These are phyloP conservation scores for Octonoba sinensis DNA, from an alignment of 2,888 invertebrate genomes.

Conservation along the genomic window DNA sequence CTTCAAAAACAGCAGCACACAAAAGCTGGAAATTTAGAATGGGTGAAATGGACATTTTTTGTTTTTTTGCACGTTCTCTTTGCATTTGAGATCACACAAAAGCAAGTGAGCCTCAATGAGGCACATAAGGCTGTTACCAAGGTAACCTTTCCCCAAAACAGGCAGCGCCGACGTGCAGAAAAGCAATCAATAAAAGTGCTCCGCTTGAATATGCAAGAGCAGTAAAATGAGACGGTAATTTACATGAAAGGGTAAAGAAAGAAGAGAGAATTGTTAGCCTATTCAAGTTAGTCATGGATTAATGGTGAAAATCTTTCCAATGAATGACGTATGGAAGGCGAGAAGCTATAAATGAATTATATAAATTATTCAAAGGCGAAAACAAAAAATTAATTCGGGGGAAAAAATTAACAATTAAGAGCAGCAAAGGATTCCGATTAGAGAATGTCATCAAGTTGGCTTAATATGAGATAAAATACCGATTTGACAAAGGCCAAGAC, in stretches of 20 bases:
- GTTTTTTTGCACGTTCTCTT: constrained; percentile 1
- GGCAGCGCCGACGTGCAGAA: constrained; percentile 43
- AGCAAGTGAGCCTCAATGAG: constrained; percentile 3
- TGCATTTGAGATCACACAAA: constrained; percentile 1
- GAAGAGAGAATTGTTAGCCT: constrained; percentile 41
- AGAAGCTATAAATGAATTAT: constrained; percentile 21
- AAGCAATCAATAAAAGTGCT: constrained; percentile 63
- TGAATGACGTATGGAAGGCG: constrained; percentile 32
- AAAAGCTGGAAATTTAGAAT: constrained; percentile 7
- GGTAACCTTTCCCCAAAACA: constrained; percentile 56
- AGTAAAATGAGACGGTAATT: constrained; percentile 63
- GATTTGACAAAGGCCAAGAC: no score
- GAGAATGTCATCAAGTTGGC: no score
- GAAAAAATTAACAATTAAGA: no score
- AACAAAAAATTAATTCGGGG: no score
- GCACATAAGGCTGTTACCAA: constrained; percentile 42
- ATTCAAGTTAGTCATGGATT: constrained; percentile 38
- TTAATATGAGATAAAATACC: no score
- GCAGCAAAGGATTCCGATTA: no score
- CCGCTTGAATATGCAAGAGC: constrained; percentile 63
- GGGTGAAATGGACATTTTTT: not conserved
- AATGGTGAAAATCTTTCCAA: constrained; percentile 41
- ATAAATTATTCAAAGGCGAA: no score
- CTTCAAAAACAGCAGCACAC: constrained; percentile 9
- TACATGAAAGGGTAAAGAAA: constrained; percentile 57